These are phyloP conservation scores for Diaphora mendica DNA, from an alignment of 2,888 invertebrate species.

Conservation along the genomic window DNA sequence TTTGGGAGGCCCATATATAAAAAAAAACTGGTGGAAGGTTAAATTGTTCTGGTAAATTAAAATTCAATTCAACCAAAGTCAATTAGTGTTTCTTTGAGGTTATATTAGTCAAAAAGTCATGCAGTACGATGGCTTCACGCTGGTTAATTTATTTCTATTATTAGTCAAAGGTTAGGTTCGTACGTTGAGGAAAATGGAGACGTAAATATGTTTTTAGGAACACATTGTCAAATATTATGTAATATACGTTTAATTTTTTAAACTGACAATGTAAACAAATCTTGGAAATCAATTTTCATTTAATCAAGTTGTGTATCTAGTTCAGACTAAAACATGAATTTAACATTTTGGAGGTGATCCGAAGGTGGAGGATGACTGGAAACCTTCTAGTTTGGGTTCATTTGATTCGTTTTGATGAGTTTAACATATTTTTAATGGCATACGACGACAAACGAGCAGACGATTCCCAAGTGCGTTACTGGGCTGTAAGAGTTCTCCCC, in stretches of 20 bases:
- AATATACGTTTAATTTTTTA: not conserved
- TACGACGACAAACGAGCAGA: too few species aligned
- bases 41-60: not conserved
- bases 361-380: too few species aligned
- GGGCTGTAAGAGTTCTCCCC: too few species aligned
- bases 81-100: slow-evolving; percentile 13
- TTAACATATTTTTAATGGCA: too few species aligned
- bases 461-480: too few species aligned
- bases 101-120: slow-evolving; percentile 27
- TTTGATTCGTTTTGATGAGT: too few species aligned
- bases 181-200: slow-evolving; percentile 30
- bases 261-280: too few species aligned
- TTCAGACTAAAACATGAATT: too few species aligned
- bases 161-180: slow-evolving; percentile 25
- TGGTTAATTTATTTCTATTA: slow-evolving; percentile 40
- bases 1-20: too few species aligned
- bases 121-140: slow-evolving; percentile 34
- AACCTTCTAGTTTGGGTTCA: too few species aligned
- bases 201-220: not conserved
- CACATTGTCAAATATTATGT: not conserved
- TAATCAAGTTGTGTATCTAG: not conserved
- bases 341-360: too few species aligned
- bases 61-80: too few species aligned
- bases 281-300: not conserved
- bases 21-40: not conserved